Evolutionary conservation across 2,797 vertebrate species (phyloP).

Genomic region (Etheostoma perlongum): DNA sequence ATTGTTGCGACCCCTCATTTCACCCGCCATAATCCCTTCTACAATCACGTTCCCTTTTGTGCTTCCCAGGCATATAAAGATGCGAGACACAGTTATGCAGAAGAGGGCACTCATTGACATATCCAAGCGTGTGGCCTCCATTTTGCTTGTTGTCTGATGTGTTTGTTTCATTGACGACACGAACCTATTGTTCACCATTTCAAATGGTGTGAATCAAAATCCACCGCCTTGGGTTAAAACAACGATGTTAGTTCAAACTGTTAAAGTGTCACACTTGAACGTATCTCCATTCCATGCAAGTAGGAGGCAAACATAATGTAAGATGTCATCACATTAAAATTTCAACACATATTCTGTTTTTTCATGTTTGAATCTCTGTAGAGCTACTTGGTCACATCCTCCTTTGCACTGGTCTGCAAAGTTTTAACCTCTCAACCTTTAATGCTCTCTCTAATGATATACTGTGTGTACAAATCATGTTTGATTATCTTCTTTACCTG

Average conservation of each 20-base stretch:
- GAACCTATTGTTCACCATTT: not conserved
- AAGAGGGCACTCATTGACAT: constrained; percentile 20
- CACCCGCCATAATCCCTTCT: constrained; percentile 57
- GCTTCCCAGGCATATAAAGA: constrained; percentile 40
- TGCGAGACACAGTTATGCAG: constrained; percentile 27
- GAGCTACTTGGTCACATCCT: not conserved
- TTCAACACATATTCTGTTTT: too few relatives aligned
- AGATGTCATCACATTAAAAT: not conserved
- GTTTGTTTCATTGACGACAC: constrained; percentile 25
- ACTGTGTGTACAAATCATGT: not conserved
- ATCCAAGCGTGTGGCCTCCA: constrained; percentile 9
- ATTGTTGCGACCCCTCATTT: constrained; percentile 70
- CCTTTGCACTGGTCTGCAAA: not conserved
- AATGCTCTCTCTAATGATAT: not conserved
- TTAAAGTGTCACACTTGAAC: not conserved
- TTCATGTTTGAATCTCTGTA: constrained; percentile 5
- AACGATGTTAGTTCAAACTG: not conserved
- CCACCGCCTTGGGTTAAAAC: not conserved
- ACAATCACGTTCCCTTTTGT: constrained; percentile 67
- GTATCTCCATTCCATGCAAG: not conserved
- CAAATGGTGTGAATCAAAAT: not conserved
- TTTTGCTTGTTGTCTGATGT: constrained; percentile 12
- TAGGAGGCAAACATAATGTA: not conserved
- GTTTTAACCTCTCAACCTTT: constrained; percentile 16
- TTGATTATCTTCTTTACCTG: too few relatives aligned